phyloP scores from a whole-genome alignment of 2,797 vertebrate species.

The Sphenodon punctatus region DNA sequence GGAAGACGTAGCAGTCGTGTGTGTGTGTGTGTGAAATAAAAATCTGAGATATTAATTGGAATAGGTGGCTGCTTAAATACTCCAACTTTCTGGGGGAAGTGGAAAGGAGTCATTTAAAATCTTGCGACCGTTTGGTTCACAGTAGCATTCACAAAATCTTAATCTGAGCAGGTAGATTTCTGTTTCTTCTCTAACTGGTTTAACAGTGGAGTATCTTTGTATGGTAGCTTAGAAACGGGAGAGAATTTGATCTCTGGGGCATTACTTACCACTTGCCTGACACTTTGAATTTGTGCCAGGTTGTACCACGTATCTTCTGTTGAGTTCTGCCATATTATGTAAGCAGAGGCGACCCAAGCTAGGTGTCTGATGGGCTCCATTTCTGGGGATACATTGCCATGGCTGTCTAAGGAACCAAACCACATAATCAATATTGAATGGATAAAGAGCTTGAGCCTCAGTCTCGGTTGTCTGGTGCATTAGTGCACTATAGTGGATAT shows the following conservation, averaged over 20 bases:
- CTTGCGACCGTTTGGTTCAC: background rate
- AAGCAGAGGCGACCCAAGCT: constrained; percentile 81
- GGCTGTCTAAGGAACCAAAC: constrained; percentile 78
- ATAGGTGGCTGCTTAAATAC: background rate
- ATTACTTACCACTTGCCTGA: constrained; percentile 88
- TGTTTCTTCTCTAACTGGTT: background rate
- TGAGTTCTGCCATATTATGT: constrained; percentile 87
- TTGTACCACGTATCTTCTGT: constrained; percentile 86
- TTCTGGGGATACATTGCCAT: constrained; percentile 78
- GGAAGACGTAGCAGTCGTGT: no score
- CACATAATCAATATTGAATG: accelerated
- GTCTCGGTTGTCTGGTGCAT: no score
- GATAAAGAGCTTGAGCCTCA: no score
- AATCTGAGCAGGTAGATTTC: background rate
- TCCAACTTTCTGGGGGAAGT: no score
- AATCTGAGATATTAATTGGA: background rate
- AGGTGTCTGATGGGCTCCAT: constrained; percentile 86
- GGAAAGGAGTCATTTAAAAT: background rate
- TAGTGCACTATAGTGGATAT: no score
- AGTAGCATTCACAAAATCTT: background rate
- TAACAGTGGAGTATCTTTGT: background rate
- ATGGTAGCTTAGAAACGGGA: background rate
- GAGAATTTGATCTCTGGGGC: background rate
- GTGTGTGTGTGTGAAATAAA: no score
- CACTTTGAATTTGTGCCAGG: constrained; percentile 82